Evolutionary conservation across 37 sponge, comb jelly and placozoan species (phyloP), one percentile per base, ranked within the genome.

Genomic region (Amphimedon queenslandica): DNA sequence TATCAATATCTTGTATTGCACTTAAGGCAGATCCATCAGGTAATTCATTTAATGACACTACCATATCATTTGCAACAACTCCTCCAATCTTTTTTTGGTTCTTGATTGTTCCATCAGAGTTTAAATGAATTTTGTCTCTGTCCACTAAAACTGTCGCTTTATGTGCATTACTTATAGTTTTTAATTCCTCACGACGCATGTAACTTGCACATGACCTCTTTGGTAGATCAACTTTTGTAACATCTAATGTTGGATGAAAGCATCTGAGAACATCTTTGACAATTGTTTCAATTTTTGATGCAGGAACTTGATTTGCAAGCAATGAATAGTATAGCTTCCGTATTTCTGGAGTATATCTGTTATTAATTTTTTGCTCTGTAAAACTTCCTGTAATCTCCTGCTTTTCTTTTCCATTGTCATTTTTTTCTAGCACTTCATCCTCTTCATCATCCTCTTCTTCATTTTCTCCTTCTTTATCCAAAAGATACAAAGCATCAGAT

Each of bases 51-150:
- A 78, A 69, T 65, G 67, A 24, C 40, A 78, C 4, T 20, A 67
- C 70, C 61, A 78, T 11, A 42, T 36, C 61, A 67, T 69, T 78
- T 4, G 30, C 61, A 5, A 55, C 79, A 4, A 78, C 60, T 29
- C 79, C 79, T 42, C 66, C 77, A 43, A 77, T 28, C 57, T 78
- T 78, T 27, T 57, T 70, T 31, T 80, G 80, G 16, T 56, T 23
- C 33, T 55, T 34, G 40, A 72, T 80, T 33, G 80, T 80, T n/a
- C 80, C 80, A 71, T 80, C 80, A 30, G 80, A 60, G 57, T 80
- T 80, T 40, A 75, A 37, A n/a, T 38, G 60, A n/a, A 66, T 3
- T 31, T 37, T 37, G 4, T 66, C 68, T 29, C 16, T 37, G 3
- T 33, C 37, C 4, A 66, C 21, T 5, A 75, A 2, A 27, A 63